Conservation (phyloP, 2,113 vertebrate species). For the Taurulus bubalis region DNA sequence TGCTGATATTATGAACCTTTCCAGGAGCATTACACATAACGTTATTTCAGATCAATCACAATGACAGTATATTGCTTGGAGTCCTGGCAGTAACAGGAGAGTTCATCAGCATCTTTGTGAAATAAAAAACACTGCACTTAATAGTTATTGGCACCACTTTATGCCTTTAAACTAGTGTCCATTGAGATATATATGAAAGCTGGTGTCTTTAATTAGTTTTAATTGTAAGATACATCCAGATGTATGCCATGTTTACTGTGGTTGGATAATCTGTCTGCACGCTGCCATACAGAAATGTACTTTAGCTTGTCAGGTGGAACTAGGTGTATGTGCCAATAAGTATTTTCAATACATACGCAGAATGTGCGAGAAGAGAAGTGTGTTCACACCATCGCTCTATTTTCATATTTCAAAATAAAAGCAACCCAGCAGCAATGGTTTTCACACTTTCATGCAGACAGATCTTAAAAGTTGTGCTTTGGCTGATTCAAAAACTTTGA, state of each 20-base stretch:
- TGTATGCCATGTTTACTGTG: background rate
- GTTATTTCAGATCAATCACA: slow-evolving; percentile 34
- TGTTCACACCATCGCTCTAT: slow-evolving; percentile 40
- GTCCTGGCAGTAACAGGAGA: slow-evolving; percentile 11
- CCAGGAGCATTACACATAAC: slow-evolving; percentile 10
- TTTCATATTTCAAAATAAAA: slow-evolving; percentile 36
- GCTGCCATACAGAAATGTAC: slow-evolving; percentile 1
- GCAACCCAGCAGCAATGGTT: slow-evolving; percentile 7
- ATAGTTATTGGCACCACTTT: background rate
- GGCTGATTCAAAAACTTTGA: background rate
- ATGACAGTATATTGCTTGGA: slow-evolving; percentile 7
- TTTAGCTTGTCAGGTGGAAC: slow-evolving; percentile 16
- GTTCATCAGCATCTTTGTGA: slow-evolving; percentile 31
- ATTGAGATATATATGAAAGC: background rate
- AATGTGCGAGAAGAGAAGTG: background rate
- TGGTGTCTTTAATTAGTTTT: slow-evolving; percentile 12
- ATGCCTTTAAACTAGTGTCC: background rate
- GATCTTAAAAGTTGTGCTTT: background rate
- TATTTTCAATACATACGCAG: slow-evolving; percentile 11
- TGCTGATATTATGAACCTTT: slow-evolving; percentile 30
- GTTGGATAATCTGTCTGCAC: background rate
- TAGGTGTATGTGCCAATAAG: background rate
- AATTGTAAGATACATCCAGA: slow-evolving; percentile 23
- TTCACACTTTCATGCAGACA: slow-evolving; percentile 17
- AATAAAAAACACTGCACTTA: slow-evolving; percentile 20